Conservation (phyloP, 2,888 invertebrate genomes). For the Miltochrista miniata region DNA sequence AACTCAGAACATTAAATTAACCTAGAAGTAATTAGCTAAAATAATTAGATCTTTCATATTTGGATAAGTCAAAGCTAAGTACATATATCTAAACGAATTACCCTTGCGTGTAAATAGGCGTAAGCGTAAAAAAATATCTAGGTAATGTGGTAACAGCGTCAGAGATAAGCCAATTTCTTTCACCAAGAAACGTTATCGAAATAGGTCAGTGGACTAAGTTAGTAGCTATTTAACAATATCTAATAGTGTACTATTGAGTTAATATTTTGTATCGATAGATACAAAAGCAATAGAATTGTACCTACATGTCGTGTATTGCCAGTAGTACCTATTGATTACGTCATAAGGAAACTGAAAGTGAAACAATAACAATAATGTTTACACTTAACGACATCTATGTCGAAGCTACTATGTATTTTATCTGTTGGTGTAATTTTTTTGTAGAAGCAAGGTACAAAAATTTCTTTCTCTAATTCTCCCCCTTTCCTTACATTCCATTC, state of each 20-base stretch:
- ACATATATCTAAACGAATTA: too few species aligned
- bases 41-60: too few species aligned
- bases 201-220: slow-evolving; percentile 25
- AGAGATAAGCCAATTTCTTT: slow-evolving; percentile 9
- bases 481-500: too few species aligned
- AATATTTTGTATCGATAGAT: slow-evolving; percentile 4
- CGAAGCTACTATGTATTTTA: background rate
- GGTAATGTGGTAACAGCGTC: background rate
- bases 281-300: slow-evolving; percentile 5
- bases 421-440: too few species aligned
- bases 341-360: slow-evolving; percentile 7
- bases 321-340: slow-evolving; percentile 1
- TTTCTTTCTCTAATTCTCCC: too few species aligned
- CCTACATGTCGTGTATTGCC: background rate
- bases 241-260: slow-evolving; percentile 16
- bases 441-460: too few species aligned
- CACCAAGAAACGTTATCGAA: slow-evolving; percentile 26
- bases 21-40: too few species aligned
- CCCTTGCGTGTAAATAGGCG: background rate
- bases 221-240: slow-evolving; percentile 17
- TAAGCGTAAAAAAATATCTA: background rate
- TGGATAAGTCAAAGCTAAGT: too few species aligned
- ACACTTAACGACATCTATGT: background rate
- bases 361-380: slow-evolving; percentile 3
- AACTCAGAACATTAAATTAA: too few species aligned